Evolutionary conservation across 1,140 invertebrate genomes (phyloP).

Genomic region (Halictus rubicundus): DNA sequence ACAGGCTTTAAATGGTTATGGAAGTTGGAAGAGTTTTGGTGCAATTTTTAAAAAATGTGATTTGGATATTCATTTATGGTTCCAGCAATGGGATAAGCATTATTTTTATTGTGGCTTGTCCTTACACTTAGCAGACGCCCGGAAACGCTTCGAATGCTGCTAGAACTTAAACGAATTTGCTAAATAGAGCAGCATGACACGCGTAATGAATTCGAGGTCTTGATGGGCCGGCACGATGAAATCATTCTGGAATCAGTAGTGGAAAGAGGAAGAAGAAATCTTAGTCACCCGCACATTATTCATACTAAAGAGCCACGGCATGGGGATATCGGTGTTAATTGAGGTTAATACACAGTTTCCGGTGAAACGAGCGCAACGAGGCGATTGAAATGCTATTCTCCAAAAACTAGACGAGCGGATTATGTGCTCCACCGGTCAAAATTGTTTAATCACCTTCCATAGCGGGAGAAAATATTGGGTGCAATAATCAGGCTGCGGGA

Average conservation of each 20-base stretch:
- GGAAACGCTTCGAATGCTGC: background rate
- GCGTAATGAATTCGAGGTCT: constrained; percentile 33
- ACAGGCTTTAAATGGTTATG: too few relatives aligned
- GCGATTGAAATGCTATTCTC: constrained; percentile 18
- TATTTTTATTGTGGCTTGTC: too few relatives aligned
- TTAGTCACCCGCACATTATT: constrained; percentile 62
- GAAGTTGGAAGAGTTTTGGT: too few relatives aligned
- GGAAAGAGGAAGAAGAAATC: constrained; percentile 59
- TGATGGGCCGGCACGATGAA: constrained; percentile 40
- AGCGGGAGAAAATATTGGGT: too few relatives aligned
- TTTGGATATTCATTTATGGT: too few relatives aligned
- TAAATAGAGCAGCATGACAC: constrained; percentile 14
- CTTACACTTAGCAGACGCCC: background rate
- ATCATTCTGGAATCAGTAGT: constrained; percentile 42
- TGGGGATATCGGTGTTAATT: constrained; percentile 61
- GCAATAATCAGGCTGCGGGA: too few relatives aligned
- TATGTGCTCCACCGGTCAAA: background rate
- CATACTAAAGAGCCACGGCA: constrained; percentile 14
- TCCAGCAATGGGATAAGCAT: too few relatives aligned
- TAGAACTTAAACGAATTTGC: background rate
- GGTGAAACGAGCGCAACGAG: constrained; percentile 32
- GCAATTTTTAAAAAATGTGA: too few relatives aligned
- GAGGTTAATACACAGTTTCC: constrained; percentile 71
- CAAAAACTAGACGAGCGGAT: background rate
- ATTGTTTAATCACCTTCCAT: too few relatives aligned